A percentile compares a stretch with the other conserved stretches of the same genome.
Conservation (phyloP, 2,797 vertebrate species). For the Crypturellus tataupa region DNA sequence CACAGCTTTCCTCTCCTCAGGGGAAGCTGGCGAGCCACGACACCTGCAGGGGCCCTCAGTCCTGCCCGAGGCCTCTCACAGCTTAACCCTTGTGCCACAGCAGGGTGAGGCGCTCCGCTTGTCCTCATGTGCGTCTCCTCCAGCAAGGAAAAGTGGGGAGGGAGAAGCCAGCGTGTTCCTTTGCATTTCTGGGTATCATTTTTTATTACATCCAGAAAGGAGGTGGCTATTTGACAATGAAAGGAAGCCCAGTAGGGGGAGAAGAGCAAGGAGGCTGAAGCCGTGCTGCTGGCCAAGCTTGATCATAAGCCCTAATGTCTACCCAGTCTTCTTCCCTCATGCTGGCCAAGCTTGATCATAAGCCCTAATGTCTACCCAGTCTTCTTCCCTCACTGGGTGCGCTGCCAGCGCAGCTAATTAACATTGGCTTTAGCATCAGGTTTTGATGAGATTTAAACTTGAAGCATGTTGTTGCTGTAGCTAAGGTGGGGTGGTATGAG, state of each 20-base stretch:
- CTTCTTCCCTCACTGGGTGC: background rate
- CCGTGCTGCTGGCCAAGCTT: background rate
- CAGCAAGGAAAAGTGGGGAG: background rate
- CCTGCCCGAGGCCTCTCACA: background rate
- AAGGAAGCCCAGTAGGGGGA: background rate
- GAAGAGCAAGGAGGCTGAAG: background rate
- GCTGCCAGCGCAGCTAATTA: background rate
- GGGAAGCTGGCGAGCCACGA: background rate
- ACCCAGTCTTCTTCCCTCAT: background rate
- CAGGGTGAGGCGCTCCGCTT: background rate
- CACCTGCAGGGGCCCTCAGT: accelerated
- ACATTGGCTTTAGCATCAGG: background rate
- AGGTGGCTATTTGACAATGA: background rate
- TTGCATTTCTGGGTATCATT: background rate
- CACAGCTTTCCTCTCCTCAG: background rate
- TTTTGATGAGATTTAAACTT: background rate
- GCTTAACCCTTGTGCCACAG: background rate
- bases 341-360: background rate
- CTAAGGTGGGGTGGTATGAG: background rate
- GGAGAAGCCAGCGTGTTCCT: accelerated
- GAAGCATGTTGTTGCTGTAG: background rate
- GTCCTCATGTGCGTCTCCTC: accelerated
- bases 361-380: background rate
- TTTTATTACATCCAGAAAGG: background rate
- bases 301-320: background rate